A percentile compares a stretch with the other conserved stretches of the same genome.
phyloP scores from a whole-genome alignment of 2,113 vertebrate genomes.

The Chiloscyllium plagiosum region DNA sequence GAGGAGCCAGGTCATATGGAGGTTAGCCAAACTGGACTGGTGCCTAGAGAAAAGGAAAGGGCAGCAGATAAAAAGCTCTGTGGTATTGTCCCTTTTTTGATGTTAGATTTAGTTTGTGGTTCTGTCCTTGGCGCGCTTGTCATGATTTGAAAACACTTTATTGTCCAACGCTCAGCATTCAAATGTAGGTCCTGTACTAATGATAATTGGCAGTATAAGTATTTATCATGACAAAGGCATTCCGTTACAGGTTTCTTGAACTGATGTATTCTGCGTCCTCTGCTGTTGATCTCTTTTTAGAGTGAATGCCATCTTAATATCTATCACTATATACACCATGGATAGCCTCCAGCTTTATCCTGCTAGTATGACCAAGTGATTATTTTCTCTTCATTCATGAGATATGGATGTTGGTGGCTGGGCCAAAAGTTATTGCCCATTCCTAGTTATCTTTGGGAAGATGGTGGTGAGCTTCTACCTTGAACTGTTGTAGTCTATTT shows the following conservation, averaged over 20 bases:
- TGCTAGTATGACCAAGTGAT: not conserved
- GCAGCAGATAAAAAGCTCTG: not conserved
- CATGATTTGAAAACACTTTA: not conserved
- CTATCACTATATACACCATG: not conserved
- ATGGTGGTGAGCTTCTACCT: no score
- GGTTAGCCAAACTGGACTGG: conserved; percentile 21
- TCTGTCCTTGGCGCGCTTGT: not conserved
- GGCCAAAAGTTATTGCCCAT: no score
- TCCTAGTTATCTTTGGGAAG: no score
- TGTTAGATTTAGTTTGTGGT: not conserved
- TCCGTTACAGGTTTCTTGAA: not conserved
- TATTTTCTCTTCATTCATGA: no score
- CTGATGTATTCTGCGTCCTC: not conserved
- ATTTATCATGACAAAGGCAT: no score
- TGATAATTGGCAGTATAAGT: not conserved
- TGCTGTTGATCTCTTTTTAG: not conserved
- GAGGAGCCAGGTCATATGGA: not conserved
- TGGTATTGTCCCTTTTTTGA: not conserved
- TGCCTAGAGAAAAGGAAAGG: not conserved
- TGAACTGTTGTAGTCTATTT: no score
- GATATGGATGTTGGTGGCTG: no score
- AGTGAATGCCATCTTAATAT: not conserved
- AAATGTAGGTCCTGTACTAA: not conserved
- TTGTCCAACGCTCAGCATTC: not conserved
- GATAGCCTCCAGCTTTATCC: not conserved